Evolutionary conservation across 2,113 vertebrate genomes (phyloP).

Genomic region (Takifugu flavidus): DNA sequence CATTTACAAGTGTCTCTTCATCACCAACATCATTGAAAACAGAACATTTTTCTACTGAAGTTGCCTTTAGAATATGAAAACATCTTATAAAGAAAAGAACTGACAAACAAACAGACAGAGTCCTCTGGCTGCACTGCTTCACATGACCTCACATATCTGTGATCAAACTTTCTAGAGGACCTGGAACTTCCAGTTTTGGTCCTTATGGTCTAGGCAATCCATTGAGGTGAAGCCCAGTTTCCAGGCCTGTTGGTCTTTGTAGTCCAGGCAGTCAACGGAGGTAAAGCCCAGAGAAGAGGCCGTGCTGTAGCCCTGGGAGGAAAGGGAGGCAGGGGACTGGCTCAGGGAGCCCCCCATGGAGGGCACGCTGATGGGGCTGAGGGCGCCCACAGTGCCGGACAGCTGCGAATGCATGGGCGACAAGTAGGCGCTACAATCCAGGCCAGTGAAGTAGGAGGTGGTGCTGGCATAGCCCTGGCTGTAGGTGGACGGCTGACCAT

Average conservation of each 20-base stretch:
- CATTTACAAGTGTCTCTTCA: constrained; percentile 11
- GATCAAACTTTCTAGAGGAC: constrained; percentile 73
- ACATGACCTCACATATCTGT: constrained; percentile 17
- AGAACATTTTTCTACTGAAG: constrained; percentile 29
- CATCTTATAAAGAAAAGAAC: constrained; percentile 42
- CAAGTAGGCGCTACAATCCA: constrained; percentile 84
- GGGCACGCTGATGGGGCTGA: constrained; percentile 79
- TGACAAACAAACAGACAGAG: constrained; percentile 28
- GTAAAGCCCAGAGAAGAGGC: constrained; percentile 79
- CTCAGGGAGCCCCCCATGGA: constrained; percentile 80
- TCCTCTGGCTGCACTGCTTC: constrained; percentile 20
- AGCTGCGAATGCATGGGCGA: constrained; percentile 85
- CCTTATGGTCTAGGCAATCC: constrained; percentile 87
- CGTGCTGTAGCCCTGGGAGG: constrained; percentile 79
- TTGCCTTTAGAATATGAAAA: constrained; percentile 38
- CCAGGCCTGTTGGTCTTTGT: constrained; percentile 85
- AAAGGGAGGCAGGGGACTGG: constrained; percentile 79
- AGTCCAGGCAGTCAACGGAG: constrained; percentile 83
- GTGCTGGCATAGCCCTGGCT: constrained; percentile 77
- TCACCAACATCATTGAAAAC: constrained; percentile 11
- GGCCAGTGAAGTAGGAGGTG: constrained; percentile 80
- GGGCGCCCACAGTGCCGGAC: constrained; percentile 74
- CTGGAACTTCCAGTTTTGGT: constrained; percentile 87
- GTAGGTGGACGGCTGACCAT: constrained; percentile 76
- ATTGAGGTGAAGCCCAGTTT: constrained; percentile 83